These are phyloP conservation scores for Ips nitidus DNA, from an alignment of 1,140 invertebrate genomes.

Conservation along the genomic window DNA sequence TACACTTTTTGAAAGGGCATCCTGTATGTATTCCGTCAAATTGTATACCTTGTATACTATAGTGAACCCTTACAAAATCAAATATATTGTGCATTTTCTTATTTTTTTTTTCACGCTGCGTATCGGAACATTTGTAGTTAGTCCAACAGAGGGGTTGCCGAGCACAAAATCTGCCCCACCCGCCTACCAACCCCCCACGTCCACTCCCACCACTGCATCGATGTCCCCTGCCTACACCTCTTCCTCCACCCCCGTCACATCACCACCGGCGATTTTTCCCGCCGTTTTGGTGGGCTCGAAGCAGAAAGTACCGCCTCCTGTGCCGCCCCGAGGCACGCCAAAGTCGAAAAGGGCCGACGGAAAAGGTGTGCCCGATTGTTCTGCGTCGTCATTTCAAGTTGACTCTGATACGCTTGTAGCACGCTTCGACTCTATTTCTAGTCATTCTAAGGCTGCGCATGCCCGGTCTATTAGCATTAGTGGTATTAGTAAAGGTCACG, in stretches of 20 bases:
- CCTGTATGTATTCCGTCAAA: too few species aligned
- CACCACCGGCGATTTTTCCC: conserved; percentile 59
- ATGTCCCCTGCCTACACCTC: conserved; percentile 33
- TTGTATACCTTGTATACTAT: too few species aligned
- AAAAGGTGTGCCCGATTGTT: conserved; percentile 47
- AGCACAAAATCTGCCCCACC: conserved; percentile 22
- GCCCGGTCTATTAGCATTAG: background rate
- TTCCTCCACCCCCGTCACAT: conserved; percentile 57
- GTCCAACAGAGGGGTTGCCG: conserved; percentile 21
- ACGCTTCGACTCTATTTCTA: background rate
- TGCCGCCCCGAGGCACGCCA: conserved; percentile 78
- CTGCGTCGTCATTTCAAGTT: conserved; percentile 12
- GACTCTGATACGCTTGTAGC: conserved; percentile 15
- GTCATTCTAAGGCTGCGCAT: background rate
- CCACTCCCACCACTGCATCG: conserved; percentile 47
- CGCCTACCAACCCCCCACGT: conserved; percentile 42
- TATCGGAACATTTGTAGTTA: conserved; percentile 17
- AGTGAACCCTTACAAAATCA: too few species aligned
- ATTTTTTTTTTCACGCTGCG: conserved; percentile 26
- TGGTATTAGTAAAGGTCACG: conserved; percentile 14
- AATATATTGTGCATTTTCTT: background rate
- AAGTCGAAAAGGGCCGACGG: conserved; percentile 59
- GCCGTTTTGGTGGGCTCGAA: conserved; percentile 58
- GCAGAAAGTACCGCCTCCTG: conserved; percentile 74
- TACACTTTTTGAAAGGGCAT: too few species aligned